A percentile compares a stretch with the other conserved stretches of the same genome.
Conservation (phyloP, 2,888 invertebrate genomes). For the Lasioglossum morio region DNA sequence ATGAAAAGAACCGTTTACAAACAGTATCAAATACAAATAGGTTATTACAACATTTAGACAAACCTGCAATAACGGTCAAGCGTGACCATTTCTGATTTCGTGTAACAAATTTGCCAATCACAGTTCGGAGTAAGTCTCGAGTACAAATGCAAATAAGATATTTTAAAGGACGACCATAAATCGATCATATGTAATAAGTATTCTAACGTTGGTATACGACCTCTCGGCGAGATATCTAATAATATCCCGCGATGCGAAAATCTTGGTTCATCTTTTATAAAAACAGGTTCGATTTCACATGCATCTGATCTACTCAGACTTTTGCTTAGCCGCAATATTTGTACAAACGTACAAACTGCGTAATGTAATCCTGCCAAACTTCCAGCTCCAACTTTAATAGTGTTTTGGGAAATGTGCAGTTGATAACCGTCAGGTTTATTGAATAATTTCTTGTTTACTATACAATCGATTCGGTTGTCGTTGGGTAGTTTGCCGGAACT, state of each 20-base stretch:
- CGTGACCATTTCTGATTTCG: conserved; percentile 86
- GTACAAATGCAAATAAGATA: conserved; percentile 86
- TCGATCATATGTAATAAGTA: conserved; percentile 86
- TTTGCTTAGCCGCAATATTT: conserved; percentile 85
- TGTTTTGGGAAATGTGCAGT: conserved; percentile 85
- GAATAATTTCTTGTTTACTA: conserved; percentile 85
- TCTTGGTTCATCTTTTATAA: conserved; percentile 87
- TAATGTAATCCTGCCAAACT: conserved; percentile 86
- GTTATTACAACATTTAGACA: conserved; percentile 7
- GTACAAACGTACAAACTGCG: conserved; percentile 86
- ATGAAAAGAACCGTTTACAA: conserved; percentile 32
- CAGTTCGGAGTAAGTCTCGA: conserved; percentile 84
- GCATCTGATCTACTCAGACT: conserved; percentile 76
- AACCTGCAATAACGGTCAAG: conserved; percentile 86
- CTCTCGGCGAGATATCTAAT: conserved; percentile 86
- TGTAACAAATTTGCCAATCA: conserved; percentile 85
- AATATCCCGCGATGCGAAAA: conserved; percentile 86
- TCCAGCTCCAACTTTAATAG: conserved; percentile 86
- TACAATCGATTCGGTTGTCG: conserved; percentile 85
- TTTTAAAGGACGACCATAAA: conserved; percentile 85
- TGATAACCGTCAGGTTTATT: conserved; percentile 85
- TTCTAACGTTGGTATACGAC: conserved; percentile 86
- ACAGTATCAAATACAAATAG: conserved; percentile 8
- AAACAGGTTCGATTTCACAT: conserved; percentile 82
- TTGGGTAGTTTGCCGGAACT: conserved; percentile 80